Evolutionary conservation across 92 coral and sea anemone genomes (phyloP).

Genomic region (Heteractis magnifica): DNA sequence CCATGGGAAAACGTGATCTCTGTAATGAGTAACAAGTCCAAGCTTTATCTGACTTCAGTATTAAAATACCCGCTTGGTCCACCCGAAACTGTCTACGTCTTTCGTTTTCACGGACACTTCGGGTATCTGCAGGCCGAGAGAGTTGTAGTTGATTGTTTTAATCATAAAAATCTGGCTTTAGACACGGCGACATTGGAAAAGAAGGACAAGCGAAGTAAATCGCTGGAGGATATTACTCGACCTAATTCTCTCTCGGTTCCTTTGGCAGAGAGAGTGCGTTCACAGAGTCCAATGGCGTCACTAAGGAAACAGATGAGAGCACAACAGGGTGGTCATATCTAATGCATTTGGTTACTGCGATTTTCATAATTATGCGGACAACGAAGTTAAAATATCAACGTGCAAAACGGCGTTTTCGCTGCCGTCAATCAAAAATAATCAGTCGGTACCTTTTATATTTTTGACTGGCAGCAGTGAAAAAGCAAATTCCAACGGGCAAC

Average conservation of each 20-base stretch:
- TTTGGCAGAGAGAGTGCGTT: slow-evolving; percentile 19
- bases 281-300: slow-evolving; percentile 29
- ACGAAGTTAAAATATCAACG: too few species aligned
- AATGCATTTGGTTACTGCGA: background rate
- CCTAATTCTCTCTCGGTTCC: slow-evolving; percentile 10
- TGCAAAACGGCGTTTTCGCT: too few species aligned
- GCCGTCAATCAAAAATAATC: too few species aligned
- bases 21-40: slow-evolving; percentile 65
- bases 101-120: slow-evolving; percentile 71
- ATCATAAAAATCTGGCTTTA: slow-evolving; percentile 57
- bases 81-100: slow-evolving; percentile 20
- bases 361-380: too few species aligned
- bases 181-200: slow-evolving; percentile 33
- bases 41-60: slow-evolving; percentile 51
- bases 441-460: too few species aligned
- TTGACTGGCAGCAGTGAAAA: too few species aligned
- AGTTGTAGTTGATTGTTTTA: slow-evolving; percentile 59
- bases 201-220: slow-evolving; percentile 1
- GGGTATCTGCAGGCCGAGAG: slow-evolving; percentile 80
- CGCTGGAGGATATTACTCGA: slow-evolving; percentile 17
- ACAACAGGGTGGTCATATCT: background rate
- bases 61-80: slow-evolving; percentile 5
- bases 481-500: too few species aligned
- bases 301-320: slow-evolving; percentile 37
- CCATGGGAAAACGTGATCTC: slow-evolving; percentile 66